A percentile compares a stretch with the other conserved stretches of the same genome.
Evolutionary conservation across 2,113 vertebrate species (phyloP).

Genomic region (Lamprotornis superbus): DNA sequence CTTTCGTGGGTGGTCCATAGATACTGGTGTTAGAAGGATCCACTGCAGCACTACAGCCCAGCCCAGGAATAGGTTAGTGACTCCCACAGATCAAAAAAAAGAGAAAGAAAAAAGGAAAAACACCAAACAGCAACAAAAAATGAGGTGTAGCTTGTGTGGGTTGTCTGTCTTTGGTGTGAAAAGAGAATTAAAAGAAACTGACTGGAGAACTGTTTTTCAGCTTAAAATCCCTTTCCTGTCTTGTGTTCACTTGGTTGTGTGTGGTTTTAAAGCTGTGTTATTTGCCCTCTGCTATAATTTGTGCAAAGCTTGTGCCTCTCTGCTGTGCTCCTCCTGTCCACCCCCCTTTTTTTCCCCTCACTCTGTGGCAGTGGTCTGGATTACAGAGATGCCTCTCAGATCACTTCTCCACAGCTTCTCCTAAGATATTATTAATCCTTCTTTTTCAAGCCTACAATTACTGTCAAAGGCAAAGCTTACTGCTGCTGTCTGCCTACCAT

Average conservation of each 20-base stretch:
- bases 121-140: not conserved
- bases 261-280: not conserved
- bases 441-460: slow-evolving; percentile 16
- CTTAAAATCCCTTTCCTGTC: not conserved
- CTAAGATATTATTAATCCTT: not conserved
- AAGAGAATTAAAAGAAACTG: not conserved
- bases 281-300: not conserved
- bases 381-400: not conserved
- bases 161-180: not conserved
- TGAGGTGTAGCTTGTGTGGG: not conserved
- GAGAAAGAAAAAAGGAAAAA: no score
- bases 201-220: not conserved
- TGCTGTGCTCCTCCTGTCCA: not conserved
- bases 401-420: not conserved
- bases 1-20: not conserved
- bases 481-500: not conserved
- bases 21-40: not conserved
- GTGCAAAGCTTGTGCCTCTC: not conserved
- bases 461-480: not conserved
- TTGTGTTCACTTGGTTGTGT: not conserved
- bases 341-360: accelerated
- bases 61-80: not conserved
- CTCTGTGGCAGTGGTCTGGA: not conserved
- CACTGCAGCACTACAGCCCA: not conserved
- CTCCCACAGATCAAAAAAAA: not conserved